A percentile compares a stretch with the other conserved stretches of the same genome.
phyloP scores from a whole-genome alignment of 2,797 vertebrate genomes.

The Pangasius krempfi region DNA sequence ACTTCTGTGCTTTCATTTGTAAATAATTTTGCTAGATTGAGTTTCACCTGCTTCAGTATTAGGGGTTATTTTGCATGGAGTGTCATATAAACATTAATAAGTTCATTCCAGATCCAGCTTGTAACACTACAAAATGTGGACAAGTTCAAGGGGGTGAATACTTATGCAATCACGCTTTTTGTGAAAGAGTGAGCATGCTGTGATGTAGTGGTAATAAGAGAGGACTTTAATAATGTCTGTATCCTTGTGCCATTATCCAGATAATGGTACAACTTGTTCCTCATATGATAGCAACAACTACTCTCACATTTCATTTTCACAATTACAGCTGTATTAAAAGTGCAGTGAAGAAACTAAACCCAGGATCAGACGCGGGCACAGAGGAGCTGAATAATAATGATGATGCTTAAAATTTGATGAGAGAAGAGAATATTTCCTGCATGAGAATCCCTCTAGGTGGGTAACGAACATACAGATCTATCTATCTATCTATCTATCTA shows the following conservation, averaged over 20 bases:
- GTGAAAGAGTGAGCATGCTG: background rate
- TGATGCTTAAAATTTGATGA: background rate
- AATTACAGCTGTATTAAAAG: background rate
- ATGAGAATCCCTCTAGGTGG: background rate
- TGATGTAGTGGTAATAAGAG: background rate
- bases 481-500: background rate
- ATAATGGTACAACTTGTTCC: background rate
- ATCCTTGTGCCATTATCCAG: background rate
- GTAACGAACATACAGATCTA: background rate
- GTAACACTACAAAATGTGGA: background rate
- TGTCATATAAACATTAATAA: background rate
- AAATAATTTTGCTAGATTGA: background rate
- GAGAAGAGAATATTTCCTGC: background rate
- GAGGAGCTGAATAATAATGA: background rate
- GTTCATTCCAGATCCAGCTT: background rate
- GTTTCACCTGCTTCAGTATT: background rate
- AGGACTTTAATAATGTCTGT: background rate
- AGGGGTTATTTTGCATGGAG: background rate
- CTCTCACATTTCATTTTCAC: background rate
- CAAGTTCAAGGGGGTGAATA: background rate
- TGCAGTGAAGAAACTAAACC: constrained; percentile 2
- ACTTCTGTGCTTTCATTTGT: background rate
- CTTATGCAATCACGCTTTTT: background rate
- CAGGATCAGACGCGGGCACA: background rate
- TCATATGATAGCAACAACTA: constrained; percentile 5